phyloP scores from a whole-genome alignment of 2,888 invertebrate species.

The Erynnis tages region DNA sequence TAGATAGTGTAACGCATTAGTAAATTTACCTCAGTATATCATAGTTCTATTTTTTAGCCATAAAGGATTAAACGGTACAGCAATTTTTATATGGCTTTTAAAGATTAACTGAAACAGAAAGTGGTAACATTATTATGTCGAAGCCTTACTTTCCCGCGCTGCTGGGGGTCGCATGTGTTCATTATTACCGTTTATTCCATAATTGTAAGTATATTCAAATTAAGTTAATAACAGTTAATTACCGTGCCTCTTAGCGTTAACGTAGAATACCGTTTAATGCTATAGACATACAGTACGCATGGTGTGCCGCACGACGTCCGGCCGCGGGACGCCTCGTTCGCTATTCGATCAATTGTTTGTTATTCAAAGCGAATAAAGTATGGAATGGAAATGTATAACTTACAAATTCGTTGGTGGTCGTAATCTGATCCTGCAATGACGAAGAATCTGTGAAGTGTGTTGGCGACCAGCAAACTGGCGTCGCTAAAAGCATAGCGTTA shows the following conservation, averaged over 20 bases:
- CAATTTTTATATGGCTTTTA: slow-evolving; percentile 13
- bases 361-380: too few species aligned
- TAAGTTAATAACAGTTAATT: slow-evolving; percentile 22
- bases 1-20: background rate
- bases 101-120: background rate
- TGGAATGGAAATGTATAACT: too few species aligned
- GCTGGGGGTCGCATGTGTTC: slow-evolving; percentile 29
- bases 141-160: slow-evolving; percentile 12
- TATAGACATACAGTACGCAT: too few species aligned
- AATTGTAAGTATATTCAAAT: slow-evolving; percentile 24
- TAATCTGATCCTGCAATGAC: too few species aligned
- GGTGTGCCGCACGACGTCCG: slow-evolving; percentile 3
- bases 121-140: slow-evolving; percentile 18
- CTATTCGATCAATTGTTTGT: too few species aligned
- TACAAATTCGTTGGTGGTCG: too few species aligned
- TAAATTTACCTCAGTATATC: background rate
- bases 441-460: too few species aligned
- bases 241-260: slow-evolving; percentile 30
- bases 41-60: slow-evolving; percentile 10
- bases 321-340: too few species aligned
- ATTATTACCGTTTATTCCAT: slow-evolving; percentile 21
- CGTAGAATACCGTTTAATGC: slow-evolving; percentile 1
- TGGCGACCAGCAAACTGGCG: too few species aligned
- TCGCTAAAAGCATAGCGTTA: too few species aligned
- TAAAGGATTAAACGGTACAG: background rate